Percentiles rank a stretch among this genome's conserved stretches.
These are phyloP conservation scores for Oncorhynchus masou DNA, from an alignment of 2,113 vertebrate species.

Conservation along the genomic window DNA sequence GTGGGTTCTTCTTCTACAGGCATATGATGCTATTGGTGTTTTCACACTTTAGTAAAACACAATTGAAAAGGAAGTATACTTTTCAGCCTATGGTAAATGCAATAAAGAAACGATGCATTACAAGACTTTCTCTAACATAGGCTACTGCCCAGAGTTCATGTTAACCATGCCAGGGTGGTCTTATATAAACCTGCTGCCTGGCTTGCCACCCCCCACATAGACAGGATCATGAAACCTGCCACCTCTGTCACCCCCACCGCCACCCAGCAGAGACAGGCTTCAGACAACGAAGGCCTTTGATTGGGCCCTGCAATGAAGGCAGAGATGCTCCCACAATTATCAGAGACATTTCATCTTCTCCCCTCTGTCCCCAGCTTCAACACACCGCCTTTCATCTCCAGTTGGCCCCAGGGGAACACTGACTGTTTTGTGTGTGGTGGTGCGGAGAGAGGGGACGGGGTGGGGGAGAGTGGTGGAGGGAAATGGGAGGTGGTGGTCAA, in stretches of 20 bases:
- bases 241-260: not conserved
- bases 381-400: constrained; percentile 69
- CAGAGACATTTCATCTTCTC: constrained; percentile 64
- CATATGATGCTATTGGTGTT: no score
- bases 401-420: constrained; percentile 65
- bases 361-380: constrained; percentile 44
- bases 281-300: constrained; percentile 36
- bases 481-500: no score
- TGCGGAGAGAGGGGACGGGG: not conserved
- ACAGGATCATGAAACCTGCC: not conserved
- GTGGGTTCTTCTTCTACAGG: no score
- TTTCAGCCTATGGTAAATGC: no score
- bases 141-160: no score
- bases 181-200: no score
- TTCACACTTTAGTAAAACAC: no score
- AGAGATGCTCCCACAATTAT: constrained; percentile 32
- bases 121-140: not conserved
- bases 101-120: not conserved
- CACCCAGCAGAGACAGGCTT: constrained; percentile 8
- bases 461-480: not conserved
- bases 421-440: constrained; percentile 46
- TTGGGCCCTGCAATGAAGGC: constrained; percentile 6
- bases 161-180: no score
- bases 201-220: not conserved
- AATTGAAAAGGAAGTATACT: no score